Base-by-base conservation (phyloP, 2,888 invertebrate species). In the Beris chalybata region DNA sequence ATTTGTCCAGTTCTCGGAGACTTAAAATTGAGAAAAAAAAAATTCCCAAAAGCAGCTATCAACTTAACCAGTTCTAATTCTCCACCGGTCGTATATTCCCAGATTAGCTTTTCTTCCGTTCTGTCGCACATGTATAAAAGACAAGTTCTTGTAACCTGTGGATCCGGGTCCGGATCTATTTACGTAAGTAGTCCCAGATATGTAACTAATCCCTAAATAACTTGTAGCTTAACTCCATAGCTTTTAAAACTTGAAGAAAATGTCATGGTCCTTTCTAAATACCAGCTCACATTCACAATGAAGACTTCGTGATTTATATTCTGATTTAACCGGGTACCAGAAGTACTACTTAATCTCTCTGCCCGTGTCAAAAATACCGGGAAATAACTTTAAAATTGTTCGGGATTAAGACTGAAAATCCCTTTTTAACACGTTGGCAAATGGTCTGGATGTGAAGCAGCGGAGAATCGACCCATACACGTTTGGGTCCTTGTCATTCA, bases 301-400 rank as follows among this genome's bases (percentile, higher is more conserved):
- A 59, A 48, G 47, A 50, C 59, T 59, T 31, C 5, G 59, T 59
- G 59, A 59, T 59, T 59, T 59, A 59, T 50, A 50, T 48, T 22
- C 9, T 47, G 9, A 31, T 48, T 59, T 59, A 48, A 31, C 45
- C 7, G 29, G 29, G 30, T 56, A 56, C 15, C 43, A 45, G 15
- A 31, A 45, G 11, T 29, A 57, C 13, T 45, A 4, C 57, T 57
- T 57, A 57, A 45, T 57, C 57, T 44, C 32, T 30, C 4, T 59
- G 31, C 32, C 11, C 13, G 48, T 59, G 48, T 59, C 59, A 59
- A 48, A 59, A 59, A 59, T 59, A 31, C 13, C 30, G 30, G 47
- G 43, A 58, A 58, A 45, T 38, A 65, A 65, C 55, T 67, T 67
- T 67, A 65, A 67, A 67, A 67, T 67, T 67, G 58, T 54, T 64